Evolutionary conservation across 2,888 invertebrate species (phyloP), one percentile per base, ranked within the genome.

Genomic region (Ceraclea dissimilis): DNA sequence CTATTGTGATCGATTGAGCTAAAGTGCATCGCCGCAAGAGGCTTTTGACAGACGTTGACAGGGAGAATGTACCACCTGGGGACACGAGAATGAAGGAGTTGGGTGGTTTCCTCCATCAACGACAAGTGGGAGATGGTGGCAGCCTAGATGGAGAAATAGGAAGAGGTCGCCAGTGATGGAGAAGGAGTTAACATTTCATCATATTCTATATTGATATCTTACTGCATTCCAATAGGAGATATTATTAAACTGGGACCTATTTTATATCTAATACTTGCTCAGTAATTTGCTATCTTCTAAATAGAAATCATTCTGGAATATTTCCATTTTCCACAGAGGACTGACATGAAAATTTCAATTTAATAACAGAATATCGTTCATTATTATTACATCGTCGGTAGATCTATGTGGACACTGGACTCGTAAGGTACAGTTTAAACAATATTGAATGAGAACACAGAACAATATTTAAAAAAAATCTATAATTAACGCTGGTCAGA

Each of bases 1-100:
- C 5, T 22, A 52, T n/a, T 47, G 49, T 49, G 49, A 54, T 54
- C 44, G 46, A 54, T 54, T 31, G 26, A 49, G 33, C 21, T 18
- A 49, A 39, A 54, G 44, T 54, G 54, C 54, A 54, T 54, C 31
- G 18, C 54, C 54, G 31, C 22, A 44, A 50, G 49, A 54, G 49
- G 50, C 34, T 33, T 59, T 57, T 59, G 59, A 59, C 59, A 59
- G 59, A 59, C 59, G 59, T 59, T 54, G 59, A 57, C 49, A 50
- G 46, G 49, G 54, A 52, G 39, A 39, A 39, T 39, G 39, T 39
- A 18, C 26, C 19, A 48, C 54, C 34, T 44, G n/a, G 34, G 34
- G 34, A 48, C 54, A 17, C 20, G 54, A n/a, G n/a, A 20, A 16
- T 17, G 44, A 20, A 17, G 48, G 49, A 22, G 48, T 16, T 18